A percentile compares a stretch with the other conserved stretches of the same genome.
Evolutionary conservation across 2,888 invertebrate genomes (phyloP).

Genomic region (Trachelus stipa): DNA sequence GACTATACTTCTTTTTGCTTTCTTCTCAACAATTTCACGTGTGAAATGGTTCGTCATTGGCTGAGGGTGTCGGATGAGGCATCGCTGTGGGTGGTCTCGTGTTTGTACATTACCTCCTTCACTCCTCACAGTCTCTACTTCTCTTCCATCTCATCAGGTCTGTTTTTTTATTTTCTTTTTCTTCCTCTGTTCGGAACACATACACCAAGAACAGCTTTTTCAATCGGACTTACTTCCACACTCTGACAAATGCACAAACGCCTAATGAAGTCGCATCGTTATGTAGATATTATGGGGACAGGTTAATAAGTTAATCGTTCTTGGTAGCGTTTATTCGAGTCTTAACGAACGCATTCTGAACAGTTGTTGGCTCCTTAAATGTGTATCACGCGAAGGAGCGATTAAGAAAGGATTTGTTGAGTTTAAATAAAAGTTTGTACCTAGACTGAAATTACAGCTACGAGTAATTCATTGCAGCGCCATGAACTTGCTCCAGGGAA

Average conservation of each 20-base stretch:
- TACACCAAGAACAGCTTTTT: not conserved
- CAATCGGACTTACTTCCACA: constrained; percentile 27
- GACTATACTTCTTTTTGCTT: not conserved
- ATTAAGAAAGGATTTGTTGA: not conserved
- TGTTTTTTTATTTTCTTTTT: constrained; percentile 30
- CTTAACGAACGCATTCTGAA: constrained; percentile 35
- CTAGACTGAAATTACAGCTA: not conserved
- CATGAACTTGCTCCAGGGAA: not conserved
- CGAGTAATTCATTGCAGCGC: not conserved
- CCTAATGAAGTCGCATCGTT: constrained; percentile 50
- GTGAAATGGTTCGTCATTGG: constrained; percentile 41
- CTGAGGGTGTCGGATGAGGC: constrained; percentile 37
- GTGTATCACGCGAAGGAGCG: constrained; percentile 2
- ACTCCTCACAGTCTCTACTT: constrained; percentile 23
- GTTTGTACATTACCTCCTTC: constrained; percentile 48
- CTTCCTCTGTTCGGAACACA: constrained; percentile 13
- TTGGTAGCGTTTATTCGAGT: constrained; percentile 20
- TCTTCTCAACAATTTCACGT: constrained; percentile 41
- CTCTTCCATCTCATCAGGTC: constrained; percentile 14
- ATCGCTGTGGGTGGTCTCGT: constrained; percentile 54
- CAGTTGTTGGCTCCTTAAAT: constrained; percentile 11
- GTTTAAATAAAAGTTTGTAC: not conserved
- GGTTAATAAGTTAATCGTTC: constrained; percentile 49
- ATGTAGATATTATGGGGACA: constrained; percentile 48
- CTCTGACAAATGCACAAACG: constrained; percentile 7